Percentiles rank a stretch among this genome's conserved stretches.
phyloP scores from a whole-genome alignment of 2,888 invertebrate species.

The Sturmia bella region DNA sequence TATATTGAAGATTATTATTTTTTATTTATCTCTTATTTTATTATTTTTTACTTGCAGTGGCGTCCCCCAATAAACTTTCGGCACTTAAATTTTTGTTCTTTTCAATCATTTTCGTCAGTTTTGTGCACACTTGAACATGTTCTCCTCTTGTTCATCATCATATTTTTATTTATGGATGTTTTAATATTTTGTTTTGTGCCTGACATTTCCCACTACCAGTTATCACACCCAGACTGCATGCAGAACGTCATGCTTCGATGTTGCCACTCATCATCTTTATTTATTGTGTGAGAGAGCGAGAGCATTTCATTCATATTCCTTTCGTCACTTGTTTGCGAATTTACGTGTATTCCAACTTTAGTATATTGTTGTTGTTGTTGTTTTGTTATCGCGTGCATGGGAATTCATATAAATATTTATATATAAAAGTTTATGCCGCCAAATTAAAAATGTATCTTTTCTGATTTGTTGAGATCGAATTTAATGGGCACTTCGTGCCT shows the following conservation, averaged over 20 bases:
- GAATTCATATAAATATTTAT: constrained; percentile 8
- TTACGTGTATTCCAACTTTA: background rate
- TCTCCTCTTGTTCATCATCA: background rate
- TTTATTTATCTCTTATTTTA: no score
- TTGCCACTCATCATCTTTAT: constrained; percentile 8
- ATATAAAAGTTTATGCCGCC: constrained; percentile 35
- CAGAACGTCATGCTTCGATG: background rate
- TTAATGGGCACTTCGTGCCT: constrained; percentile 38
- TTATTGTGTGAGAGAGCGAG: constrained; percentile 23
- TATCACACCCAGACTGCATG: constrained; percentile 19
- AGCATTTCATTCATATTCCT: constrained; percentile 27
- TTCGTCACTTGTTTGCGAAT: constrained; percentile 29
- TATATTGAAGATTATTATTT: background rate
- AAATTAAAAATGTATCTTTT: constrained; percentile 39
- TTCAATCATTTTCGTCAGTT: constrained; percentile 16
- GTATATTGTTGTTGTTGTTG: no score
- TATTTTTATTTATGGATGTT: background rate
- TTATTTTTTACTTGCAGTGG: constrained; percentile 17
- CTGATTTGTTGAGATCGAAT: constrained; percentile 32
- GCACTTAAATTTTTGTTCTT: constrained; percentile 14
- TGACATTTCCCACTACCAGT: constrained; percentile 44
- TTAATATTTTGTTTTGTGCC: background rate
- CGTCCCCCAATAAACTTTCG: constrained; percentile 32
- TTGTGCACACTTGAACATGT: constrained; percentile 2
- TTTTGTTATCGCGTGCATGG: background rate